Evolutionary conservation across 2,113 vertebrate species (phyloP), one percentile per base, ranked within the genome.

Genomic region (Entelurus aequoreus): DNA sequence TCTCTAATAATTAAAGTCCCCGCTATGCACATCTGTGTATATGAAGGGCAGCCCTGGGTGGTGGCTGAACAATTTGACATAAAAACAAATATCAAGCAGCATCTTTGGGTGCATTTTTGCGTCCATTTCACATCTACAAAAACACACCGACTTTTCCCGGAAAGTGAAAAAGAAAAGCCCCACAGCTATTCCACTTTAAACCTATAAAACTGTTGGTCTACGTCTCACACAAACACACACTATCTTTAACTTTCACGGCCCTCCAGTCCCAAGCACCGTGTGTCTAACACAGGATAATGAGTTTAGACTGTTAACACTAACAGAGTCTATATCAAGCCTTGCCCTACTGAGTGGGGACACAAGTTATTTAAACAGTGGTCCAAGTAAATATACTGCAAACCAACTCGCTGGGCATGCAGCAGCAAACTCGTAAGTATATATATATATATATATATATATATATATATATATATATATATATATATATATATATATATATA

Each of bases 271-370:
- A 63, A 54, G 19, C 60, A 71, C 69, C 4, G 12, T 28, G 46
- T 21, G 50, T 74, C 37, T 63, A 60, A 76, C 28, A 53, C 69
- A 65, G 71, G 65, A 64, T 75, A 77, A 81, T 75, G 79, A 75
- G 82, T 85, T 88, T 78, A 83, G 68, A 79, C 71, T 70, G 60
- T 60, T 68, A 77, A 82, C 66, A 72, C 69, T 68, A 80, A 83
- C 80, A 78, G 54, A 72, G 77, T 70, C 85, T 77, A 76, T 71
- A 80, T 81, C 82, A 81, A 83, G 74, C 64, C 46, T 54, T 52
- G 53, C 68, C 62, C 67, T 61, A 46, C 44, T 55, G 66, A 77
- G 68, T 55, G 58, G 60, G 62, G 68, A 77, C 74, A 69, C 58
- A 62, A 69, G 49, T 63, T 54, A 69, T 65, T 70, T 74, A 62